A percentile compares a stretch with the other conserved stretches of the same genome.
phyloP scores from a whole-genome alignment of 2,797 vertebrate genomes.

The Gymnopithys bicolor region DNA sequence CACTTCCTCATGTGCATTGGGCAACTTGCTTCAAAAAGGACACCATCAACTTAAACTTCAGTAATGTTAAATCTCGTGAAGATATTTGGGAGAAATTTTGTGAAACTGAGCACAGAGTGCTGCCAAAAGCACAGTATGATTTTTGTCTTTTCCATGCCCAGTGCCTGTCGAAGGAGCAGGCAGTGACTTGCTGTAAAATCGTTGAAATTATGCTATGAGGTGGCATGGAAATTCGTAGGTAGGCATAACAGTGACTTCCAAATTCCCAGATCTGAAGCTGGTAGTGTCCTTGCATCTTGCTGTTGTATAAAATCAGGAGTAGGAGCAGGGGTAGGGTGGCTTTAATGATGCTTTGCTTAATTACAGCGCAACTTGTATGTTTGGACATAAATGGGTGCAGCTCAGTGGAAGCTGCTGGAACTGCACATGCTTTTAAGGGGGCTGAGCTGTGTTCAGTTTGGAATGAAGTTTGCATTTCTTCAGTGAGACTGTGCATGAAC shows the following conservation, averaged over 20 bases:
- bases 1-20: slow-evolving; percentile 7
- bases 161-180: neutral
- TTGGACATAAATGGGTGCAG: slow-evolving; percentile 22
- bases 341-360: slow-evolving; percentile 43
- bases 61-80: neutral
- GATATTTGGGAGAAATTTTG: neutral
- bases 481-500: slow-evolving; percentile 51
- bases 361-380: slow-evolving; percentile 17
- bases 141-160: neutral
- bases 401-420: slow-evolving; percentile 42
- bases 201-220: neutral
- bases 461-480: slow-evolving; percentile 5
- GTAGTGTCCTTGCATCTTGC: slow-evolving; percentile 63
- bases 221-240: neutral
- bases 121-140: neutral
- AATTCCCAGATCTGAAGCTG: slow-evolving; percentile 44
- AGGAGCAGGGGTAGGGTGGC: neutral
- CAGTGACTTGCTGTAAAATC: neutral
- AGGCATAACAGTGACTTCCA: neutral
- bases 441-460: slow-evolving; percentile 9
- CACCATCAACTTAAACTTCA: slow-evolving; percentile 56
- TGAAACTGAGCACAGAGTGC: neutral
- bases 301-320: neutral
- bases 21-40: slow-evolving; percentile 51
- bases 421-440: slow-evolving; percentile 32